Evolutionary conservation across 2,113 vertebrate species (phyloP).

Genomic region (Otis tarda): DNA sequence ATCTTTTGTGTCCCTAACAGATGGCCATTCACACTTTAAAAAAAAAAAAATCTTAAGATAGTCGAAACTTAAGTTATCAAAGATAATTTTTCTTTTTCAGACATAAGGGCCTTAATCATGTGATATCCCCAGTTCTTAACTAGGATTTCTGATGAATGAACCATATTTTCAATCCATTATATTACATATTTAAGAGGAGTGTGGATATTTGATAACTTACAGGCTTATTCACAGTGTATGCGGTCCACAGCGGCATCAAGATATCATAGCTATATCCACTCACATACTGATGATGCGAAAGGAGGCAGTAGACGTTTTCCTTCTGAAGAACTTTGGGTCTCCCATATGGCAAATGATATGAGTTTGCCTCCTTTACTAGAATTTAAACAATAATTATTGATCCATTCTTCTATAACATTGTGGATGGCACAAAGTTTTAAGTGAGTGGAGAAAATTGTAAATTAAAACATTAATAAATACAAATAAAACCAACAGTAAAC

Average conservation of each 20-base stretch:
- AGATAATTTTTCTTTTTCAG: background rate
- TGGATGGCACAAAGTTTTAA: background rate
- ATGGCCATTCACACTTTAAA: background rate
- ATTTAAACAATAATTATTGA: slow-evolving; percentile 13
- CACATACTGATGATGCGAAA: slow-evolving; percentile 83
- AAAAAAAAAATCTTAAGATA: background rate
- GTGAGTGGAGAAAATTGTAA: background rate
- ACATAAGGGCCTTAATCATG: background rate
- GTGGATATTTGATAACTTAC: slow-evolving; percentile 68
- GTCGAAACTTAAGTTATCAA: background rate
- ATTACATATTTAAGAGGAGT: background rate
- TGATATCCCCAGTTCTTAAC: background rate
- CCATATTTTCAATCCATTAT: background rate
- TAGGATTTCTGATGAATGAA: background rate
- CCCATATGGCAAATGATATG: slow-evolving; percentile 77
- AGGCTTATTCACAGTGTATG: slow-evolving; percentile 82
- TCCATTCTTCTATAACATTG: background rate
- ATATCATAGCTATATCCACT: slow-evolving; percentile 78
- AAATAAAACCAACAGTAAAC: background rate
- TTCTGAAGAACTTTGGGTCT: slow-evolving; percentile 80
- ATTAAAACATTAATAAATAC: background rate
- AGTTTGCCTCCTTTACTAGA: slow-evolving; percentile 60
- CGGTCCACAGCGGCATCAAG: slow-evolving; percentile 89
- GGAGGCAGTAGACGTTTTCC: slow-evolving; percentile 78
- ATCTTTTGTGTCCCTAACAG: background rate